Evolutionary conservation across 2,113 vertebrate species (phyloP), one percentile per base, ranked within the genome.

Genomic region (Lagopus muta): DNA sequence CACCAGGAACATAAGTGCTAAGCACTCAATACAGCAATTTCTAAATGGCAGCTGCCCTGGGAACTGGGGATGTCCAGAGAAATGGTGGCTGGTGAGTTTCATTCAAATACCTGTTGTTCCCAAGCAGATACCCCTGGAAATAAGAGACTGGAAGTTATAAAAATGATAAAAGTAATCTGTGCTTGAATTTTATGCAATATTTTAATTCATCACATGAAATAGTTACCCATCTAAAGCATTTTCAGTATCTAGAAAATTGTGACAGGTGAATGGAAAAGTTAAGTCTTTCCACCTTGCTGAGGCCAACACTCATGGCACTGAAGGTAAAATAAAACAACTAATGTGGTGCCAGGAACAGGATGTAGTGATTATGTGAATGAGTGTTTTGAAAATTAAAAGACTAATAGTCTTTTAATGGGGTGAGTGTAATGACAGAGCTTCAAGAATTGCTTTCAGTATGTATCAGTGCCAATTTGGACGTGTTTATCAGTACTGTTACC

Each of bases 371-470:
- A n/a, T 3, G 11, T 11, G 6, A 52, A 7, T 34, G 8, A 69
- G 7, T 15, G n/a, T 38, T 84, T 87, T n/a, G 28, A 22, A 86
- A 36, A 80, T 32, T 40, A 80, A 87, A 89, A 69, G 30, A 69
- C 45, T 24, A 61, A 74, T 62, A 28, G 22, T 38, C 38, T 38
- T 38, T 38, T 38, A 38, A 38, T 27, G 25, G 16, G 18, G 58
- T 73, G 6, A 72, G 9, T 0, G 0, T 48, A 82, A 48, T 21
- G 42, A 58, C 16, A 64, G 38, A 85, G 17, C 11, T 42, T 25
- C 19, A 36, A 42, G 11, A 6, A 34, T 91, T 91, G 28, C 10
- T 87, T 87, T 66, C 34, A 70, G 62, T 3, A 70, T 24, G 6
- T 14, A 42, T 2, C 17, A 47, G 52, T 55, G 25, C 12, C 50